These are phyloP conservation scores for Dasypus novemcinctus DNA, from an alignment of 2,113 vertebrate genomes.

Conservation along the genomic window DNA sequence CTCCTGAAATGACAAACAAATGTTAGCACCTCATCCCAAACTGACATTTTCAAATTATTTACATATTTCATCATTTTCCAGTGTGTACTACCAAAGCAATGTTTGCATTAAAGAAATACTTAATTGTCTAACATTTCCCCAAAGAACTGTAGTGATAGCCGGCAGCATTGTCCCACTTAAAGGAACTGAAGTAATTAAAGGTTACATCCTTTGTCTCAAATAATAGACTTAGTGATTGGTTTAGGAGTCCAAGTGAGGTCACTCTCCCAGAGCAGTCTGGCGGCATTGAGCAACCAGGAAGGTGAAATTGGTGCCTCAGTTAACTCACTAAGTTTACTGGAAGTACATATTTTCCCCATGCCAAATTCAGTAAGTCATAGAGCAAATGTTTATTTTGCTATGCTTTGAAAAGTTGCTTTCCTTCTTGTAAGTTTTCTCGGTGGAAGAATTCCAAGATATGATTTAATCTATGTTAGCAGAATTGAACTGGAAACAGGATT, in stretches of 20 bases:
- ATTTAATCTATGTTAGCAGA: conserved; percentile 63
- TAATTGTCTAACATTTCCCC: neutral
- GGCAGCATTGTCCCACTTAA: neutral
- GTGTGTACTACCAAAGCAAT: conserved; percentile 20
- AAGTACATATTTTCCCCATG: conserved; percentile 52
- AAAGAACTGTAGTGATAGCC: neutral
- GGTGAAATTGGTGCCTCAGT: conserved; percentile 7
- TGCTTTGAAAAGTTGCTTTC: conserved; percentile 69
- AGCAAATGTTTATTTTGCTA: conserved; percentile 68
- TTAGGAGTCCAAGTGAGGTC: neutral
- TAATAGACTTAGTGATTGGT: neutral
- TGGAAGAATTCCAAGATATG: conserved; percentile 70
- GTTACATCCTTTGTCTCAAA: neutral
- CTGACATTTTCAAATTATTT: conserved; percentile 52
- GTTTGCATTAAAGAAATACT: conserved; percentile 48
- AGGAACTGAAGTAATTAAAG: neutral
- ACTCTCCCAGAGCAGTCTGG: neutral
- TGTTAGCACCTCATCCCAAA: conserved; percentile 51
- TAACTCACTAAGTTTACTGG: conserved; percentile 55
- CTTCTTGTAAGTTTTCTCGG: conserved; percentile 66
- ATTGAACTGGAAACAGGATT: conserved; percentile 54
- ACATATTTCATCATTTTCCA: conserved; percentile 56
- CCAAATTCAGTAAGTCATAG: conserved; percentile 65
- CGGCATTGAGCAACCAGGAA: conserved; percentile 29
- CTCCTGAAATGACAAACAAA: conserved; percentile 43